Evolutionary conservation across 1,140 invertebrate genomes (phyloP).

Genomic region (Drosophila mauritiana): DNA sequence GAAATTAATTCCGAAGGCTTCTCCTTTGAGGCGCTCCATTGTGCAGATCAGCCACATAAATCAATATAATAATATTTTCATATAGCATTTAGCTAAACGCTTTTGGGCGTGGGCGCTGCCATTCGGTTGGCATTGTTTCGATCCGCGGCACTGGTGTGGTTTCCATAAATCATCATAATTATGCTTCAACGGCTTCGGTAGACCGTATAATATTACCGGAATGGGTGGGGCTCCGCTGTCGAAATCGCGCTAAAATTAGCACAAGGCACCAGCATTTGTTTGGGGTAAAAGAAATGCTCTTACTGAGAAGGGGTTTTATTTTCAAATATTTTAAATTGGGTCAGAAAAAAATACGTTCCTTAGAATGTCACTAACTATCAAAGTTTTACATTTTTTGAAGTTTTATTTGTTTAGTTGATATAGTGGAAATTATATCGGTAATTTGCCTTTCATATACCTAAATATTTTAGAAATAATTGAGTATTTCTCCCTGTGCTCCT

Average conservation of each 20-base stretch:
- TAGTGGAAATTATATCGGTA: too few species aligned
- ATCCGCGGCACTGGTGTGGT: constrained; percentile 28
- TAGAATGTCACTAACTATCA: background rate
- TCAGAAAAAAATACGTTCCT: background rate
- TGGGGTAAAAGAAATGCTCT: background rate
- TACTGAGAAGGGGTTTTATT: background rate
- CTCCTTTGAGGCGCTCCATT: constrained; percentile 52
- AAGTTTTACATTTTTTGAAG: too few species aligned
- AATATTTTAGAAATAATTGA: too few species aligned
- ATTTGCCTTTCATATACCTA: too few species aligned
- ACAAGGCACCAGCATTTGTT: constrained; percentile 27
- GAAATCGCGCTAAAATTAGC: constrained; percentile 43
- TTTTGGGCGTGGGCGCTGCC: constrained; percentile 63
- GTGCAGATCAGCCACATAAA: constrained; percentile 69
- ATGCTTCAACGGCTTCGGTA: constrained; percentile 60
- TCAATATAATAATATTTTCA: constrained; percentile 68
- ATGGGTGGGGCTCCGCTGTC: constrained; percentile 47
- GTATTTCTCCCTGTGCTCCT: background rate
- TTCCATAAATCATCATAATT: constrained; percentile 74
- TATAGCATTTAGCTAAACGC: constrained; percentile 71
- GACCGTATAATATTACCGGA: constrained; percentile 54
- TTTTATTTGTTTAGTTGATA: too few species aligned
- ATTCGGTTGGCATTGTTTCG: constrained; percentile 50
- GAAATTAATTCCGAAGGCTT: constrained; percentile 72
- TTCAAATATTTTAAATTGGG: background rate